Percentiles rank a stretch among this genome's conserved stretches.
Conservation (phyloP, 30 jellyfish, hydroid and myxozoan species). For the Cassiopea andromeda region DNA sequence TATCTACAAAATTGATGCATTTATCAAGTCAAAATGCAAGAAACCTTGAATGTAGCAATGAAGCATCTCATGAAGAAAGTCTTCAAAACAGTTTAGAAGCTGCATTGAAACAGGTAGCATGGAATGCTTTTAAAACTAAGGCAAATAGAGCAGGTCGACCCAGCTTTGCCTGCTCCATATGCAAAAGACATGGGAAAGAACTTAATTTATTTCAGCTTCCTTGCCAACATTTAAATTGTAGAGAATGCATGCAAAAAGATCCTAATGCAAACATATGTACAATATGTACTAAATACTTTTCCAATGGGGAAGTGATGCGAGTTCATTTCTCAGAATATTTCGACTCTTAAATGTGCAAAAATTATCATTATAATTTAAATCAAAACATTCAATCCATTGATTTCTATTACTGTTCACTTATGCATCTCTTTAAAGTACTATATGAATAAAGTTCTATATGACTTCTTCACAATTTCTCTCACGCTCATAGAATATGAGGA, state of each 20-base stretch:
- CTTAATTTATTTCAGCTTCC: slow-evolving; percentile 27
- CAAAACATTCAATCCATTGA: no score
- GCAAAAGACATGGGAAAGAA: slow-evolving; percentile 20
- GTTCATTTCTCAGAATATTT: slow-evolving; percentile 51
- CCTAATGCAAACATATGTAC: slow-evolving; percentile 7
- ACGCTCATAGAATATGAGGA: no score
- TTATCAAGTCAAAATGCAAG: background rate
- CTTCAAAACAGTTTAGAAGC: slow-evolving; percentile 46
- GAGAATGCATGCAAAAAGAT: slow-evolving; percentile 28
- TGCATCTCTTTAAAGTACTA: no score
- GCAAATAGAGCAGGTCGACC: background rate
- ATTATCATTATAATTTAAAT: no score
- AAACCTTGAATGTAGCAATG: background rate
- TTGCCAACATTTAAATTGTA: slow-evolving; percentile 61
- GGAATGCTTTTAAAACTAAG: background rate
- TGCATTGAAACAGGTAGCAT: slow-evolving; percentile 27
- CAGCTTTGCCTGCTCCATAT: slow-evolving; percentile 22
- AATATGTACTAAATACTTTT: slow-evolving; percentile 6
- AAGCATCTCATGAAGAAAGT: slow-evolving; percentile 33
- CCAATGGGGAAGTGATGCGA: slow-evolving; percentile 27
- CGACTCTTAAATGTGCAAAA: background rate
- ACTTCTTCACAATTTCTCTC: no score
- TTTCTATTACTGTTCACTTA: no score
- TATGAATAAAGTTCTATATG: no score
- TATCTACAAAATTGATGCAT: background rate